Conservation (phyloP, 2,888 invertebrate genomes). For the Malacosoma neustria region DNA sequence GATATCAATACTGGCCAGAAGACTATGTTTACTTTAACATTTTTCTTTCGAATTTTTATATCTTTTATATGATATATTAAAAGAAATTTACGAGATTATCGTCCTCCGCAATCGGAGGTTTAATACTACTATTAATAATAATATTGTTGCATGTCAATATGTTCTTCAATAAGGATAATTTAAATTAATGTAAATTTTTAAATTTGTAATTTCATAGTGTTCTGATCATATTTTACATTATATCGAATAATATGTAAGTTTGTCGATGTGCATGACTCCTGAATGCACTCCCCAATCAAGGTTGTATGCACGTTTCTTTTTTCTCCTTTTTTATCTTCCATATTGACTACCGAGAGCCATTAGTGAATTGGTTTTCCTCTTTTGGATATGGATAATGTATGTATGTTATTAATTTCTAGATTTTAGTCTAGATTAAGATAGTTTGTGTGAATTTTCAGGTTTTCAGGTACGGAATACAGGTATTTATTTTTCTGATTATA, state of each 20-base stretch:
- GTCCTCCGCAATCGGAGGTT: too few species aligned
- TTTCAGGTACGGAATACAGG: conserved; percentile 21
- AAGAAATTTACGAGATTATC: too few species aligned
- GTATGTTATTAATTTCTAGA: not conserved
- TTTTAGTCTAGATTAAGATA: not conserved
- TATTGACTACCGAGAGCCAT: conserved; percentile 48
- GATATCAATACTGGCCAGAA: too few species aligned
- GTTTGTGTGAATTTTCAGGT: conserved; percentile 7
- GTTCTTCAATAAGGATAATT: too few species aligned
- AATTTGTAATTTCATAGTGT: not conserved
- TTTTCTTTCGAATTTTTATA: too few species aligned
- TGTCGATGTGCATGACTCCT: conserved; percentile 67
- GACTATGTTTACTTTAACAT: too few species aligned
- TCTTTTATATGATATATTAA: too few species aligned
- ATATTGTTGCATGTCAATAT: too few species aligned
- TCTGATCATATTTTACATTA: not conserved
- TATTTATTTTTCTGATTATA: too few species aligned
- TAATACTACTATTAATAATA: too few species aligned
- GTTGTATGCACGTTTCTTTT: conserved; percentile 66
- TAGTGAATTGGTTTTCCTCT: conserved; percentile 44
- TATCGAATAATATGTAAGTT: not conserved
- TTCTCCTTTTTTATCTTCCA: conserved; percentile 39
- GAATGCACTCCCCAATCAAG: conserved; percentile 67
- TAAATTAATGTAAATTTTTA: too few species aligned
- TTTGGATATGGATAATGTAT: conserved; percentile 34